A percentile compares a stretch with the other conserved stretches of the same genome.
These are phyloP conservation scores for Venustoraphidia nigricollis DNA, from an alignment of 2,888 invertebrate species.

Conservation along the genomic window DNA sequence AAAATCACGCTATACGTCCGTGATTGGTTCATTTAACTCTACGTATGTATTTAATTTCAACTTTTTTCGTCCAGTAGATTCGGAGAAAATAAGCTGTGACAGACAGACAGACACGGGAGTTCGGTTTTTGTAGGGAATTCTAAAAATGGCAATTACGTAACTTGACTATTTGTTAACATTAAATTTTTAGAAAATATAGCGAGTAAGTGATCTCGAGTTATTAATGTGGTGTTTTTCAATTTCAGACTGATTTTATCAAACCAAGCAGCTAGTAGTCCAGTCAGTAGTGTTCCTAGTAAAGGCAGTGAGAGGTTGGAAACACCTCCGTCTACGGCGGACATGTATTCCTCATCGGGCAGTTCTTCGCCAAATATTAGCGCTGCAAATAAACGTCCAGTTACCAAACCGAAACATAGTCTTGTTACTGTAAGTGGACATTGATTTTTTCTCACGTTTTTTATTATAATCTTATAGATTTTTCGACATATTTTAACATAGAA, in stretches of 20 bases:
- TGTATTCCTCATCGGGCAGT: not conserved
- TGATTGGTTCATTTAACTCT: too few relatives aligned
- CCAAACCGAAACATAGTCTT: constrained; percentile 8
- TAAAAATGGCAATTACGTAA: too few relatives aligned
- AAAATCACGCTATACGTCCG: too few relatives aligned
- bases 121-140: too few relatives aligned
- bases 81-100: too few relatives aligned
- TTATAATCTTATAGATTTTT: not conserved
- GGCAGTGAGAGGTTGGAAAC: not conserved
- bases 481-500: not conserved
- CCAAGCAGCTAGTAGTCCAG: not conserved
- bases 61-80: too few relatives aligned
- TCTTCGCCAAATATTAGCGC: not conserved
- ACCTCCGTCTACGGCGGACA: not conserved
- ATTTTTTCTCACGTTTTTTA: too few relatives aligned
- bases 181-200: too few relatives aligned
- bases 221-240: not conserved
- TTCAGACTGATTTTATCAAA: not conserved
- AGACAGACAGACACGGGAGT: too few relatives aligned
- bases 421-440: constrained; percentile 6
- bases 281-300: not conserved
- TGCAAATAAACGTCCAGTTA: constrained; percentile 2
- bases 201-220: too few relatives aligned
- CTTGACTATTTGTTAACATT: too few relatives aligned
- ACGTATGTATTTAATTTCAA: too few relatives aligned